These are phyloP conservation scores for Urosaurus nigricauda DNA, from an alignment of 2,797 vertebrate genomes.

Conservation along the genomic window DNA sequence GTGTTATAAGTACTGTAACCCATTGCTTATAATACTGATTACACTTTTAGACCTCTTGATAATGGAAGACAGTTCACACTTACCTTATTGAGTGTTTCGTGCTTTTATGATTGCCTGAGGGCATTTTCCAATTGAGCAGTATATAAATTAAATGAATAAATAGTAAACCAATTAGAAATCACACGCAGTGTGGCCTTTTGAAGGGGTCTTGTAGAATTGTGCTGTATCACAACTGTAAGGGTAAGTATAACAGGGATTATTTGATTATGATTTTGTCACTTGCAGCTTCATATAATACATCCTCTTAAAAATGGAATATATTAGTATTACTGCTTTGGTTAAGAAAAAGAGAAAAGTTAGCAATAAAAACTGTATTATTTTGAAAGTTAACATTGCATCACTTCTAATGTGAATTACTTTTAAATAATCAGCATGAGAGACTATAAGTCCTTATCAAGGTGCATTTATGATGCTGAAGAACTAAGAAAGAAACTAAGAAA, in stretches of 20 bases:
- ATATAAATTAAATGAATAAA: neutral
- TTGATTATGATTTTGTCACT: neutral
- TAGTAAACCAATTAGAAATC: neutral
- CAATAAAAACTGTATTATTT: neutral
- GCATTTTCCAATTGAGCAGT: neutral
- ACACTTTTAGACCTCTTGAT: neutral
- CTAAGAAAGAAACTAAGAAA: too few species aligned
- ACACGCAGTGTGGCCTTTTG: neutral
- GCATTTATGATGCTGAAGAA: slow-evolving; percentile 25
- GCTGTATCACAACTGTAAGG: neutral
- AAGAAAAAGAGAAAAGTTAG: neutral
- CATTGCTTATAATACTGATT: neutral
- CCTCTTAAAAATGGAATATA: neutral
- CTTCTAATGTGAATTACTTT: neutral
- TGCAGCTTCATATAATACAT: neutral
- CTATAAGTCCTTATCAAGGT: neutral
- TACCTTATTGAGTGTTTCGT: neutral
- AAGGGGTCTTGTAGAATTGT: neutral
- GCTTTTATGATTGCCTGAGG: neutral
- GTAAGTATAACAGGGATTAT: neutral
- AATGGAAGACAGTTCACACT: neutral
- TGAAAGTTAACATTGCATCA: neutral
- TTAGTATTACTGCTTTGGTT: neutral
- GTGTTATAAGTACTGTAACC: too few species aligned
- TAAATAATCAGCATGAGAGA: slow-evolving; percentile 25